Base-by-base conservation (phyloP, 1,140 invertebrate genomes). In the Brachionus paranguensis region DNA sequence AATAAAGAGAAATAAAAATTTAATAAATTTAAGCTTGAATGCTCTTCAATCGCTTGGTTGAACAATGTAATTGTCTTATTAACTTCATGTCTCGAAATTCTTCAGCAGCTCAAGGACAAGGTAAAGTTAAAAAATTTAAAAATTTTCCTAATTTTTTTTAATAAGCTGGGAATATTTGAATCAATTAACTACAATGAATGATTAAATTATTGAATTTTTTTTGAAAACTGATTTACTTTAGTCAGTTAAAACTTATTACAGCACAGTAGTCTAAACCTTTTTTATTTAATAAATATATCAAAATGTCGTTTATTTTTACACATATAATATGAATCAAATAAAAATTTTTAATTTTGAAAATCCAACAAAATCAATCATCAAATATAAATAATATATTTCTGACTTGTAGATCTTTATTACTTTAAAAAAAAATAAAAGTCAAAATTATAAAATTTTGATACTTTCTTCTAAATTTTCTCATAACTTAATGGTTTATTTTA, bases 1-100 rank as follows among this genome's bases (percentile, higher is more conserved):
- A 12, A 14, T 47, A 3, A 47, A 47, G 11, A 14, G 5, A 47
- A 47, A 14, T 14, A 3, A 14, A 47, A 47, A 12, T 47, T 76
- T 76, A 29, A 29, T 12, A 50, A 50, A 37, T 27, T 50, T 27
- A 50, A 76, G 72, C 72, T 76, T 50, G 72, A 76, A 76, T 76
- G 72, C 27, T 47, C 72, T 50, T 76, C 72, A 29, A 50, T 76
- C 45, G 45, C 17, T 5, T 76, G 72, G 72, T 50, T 76, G 20
- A 76, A 76, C 14, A 76, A 76, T 27, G 43, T 76, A 20, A 76
- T 76, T 5, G 33, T 76, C 27, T 76, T 76, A 45, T 50, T 76
- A 24, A 76, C 72, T 27, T 47, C 41, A 27, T 76, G 43, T 27
- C 47, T 76, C 14, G 43, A 76, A 33, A 76, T 20, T 8, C n/a